Conservation (phyloP, 2,113 vertebrate species). For the Stigmatopora nigra region DNA sequence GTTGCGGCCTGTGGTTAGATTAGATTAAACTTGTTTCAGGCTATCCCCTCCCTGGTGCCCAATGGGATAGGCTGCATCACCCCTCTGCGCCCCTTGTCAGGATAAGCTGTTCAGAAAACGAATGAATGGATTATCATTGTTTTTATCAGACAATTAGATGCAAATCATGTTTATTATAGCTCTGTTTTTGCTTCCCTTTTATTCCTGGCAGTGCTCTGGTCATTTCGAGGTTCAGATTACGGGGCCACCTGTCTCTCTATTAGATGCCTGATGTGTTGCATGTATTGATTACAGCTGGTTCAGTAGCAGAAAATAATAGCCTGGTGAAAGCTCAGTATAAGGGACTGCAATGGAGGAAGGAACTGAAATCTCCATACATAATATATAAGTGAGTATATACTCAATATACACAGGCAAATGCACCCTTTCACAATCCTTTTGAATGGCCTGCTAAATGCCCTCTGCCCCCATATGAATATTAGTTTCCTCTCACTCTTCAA, state of each 20-base stretch:
- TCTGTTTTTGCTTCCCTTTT: slow-evolving; percentile 23
- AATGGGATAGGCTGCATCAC: too few species aligned
- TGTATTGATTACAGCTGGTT: slow-evolving; percentile 81
- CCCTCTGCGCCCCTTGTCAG: too few species aligned
- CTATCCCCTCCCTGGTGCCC: too few species aligned
- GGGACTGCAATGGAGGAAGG: slow-evolving; percentile 39
- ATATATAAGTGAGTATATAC: slow-evolving; percentile 12
- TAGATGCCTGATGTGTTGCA: slow-evolving; percentile 74
- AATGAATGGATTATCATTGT: background rate
- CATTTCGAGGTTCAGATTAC: slow-evolving; percentile 9
- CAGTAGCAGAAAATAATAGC: slow-evolving; percentile 84
- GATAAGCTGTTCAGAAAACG: too few species aligned
- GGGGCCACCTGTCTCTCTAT: slow-evolving; percentile 42
- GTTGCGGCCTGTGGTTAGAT: too few species aligned
- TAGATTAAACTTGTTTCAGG: too few species aligned
- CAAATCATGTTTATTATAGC: slow-evolving; percentile 38
- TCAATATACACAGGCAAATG: slow-evolving; percentile 11
- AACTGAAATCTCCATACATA: slow-evolving; percentile 31
- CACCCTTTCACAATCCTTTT: slow-evolving; percentile 23
- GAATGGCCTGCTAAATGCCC: slow-evolving; percentile 58
- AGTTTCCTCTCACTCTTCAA: slow-evolving; percentile 68
- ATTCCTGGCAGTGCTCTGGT: slow-evolving; percentile 34
- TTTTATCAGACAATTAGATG: slow-evolving; percentile 31
- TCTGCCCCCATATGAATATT: slow-evolving; percentile 80
- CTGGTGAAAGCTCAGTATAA: slow-evolving; percentile 65